Evolutionary conservation across 2,888 invertebrate species (phyloP), one percentile per base, ranked within the genome.

Genomic region (Aphodius granarius): DNA sequence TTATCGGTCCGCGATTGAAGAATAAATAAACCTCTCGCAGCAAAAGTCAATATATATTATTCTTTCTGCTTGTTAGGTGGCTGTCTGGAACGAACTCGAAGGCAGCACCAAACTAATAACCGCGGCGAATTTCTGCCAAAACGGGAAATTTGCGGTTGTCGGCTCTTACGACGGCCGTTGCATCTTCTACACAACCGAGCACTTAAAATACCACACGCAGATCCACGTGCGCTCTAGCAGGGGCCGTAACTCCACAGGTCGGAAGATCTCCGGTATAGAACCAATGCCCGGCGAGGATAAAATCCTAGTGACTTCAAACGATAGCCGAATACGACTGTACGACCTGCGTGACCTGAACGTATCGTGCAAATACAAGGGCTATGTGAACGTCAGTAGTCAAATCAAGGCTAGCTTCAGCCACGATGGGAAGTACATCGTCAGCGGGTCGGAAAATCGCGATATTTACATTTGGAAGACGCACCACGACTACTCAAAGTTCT

Each of bases 141-240:
- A 98, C 89, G 99, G 98, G 6, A 97, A 98, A 86, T 98, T 98
- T 88, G 98, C 98, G 0, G 98, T 99, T 0, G 97, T 99, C 0
- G 99, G 99, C 63, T 97, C 98, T 0, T 99, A 98, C 88, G 98
- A 99, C 88, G 99, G 99, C 0, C 92, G 98, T 66, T 98, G 98
- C 87, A 97, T 99, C 83, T 99, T 99, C 89, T 99, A 98, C 89
- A 97, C 94, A 63, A 98, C 98, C 0, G 99, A 98, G 90, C 98
- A 98, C 86, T 89, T 99, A 2, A 99, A 98, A 84, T 99, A 99
- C 87, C 97, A 97, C 88, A 99, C 99, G 6, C 97, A 97, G 85
- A 98, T 99, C 78, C 95, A 98, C 87, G 98, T 99, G 1, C 91
- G 97, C 1, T 98, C 98, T 6, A 95, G 97, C 0, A 89, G 98